Evolutionary conservation across 2,113 vertebrate genomes (phyloP), one percentile per base, ranked within the genome.

Genomic region (Stegostoma tigrinum): DNA sequence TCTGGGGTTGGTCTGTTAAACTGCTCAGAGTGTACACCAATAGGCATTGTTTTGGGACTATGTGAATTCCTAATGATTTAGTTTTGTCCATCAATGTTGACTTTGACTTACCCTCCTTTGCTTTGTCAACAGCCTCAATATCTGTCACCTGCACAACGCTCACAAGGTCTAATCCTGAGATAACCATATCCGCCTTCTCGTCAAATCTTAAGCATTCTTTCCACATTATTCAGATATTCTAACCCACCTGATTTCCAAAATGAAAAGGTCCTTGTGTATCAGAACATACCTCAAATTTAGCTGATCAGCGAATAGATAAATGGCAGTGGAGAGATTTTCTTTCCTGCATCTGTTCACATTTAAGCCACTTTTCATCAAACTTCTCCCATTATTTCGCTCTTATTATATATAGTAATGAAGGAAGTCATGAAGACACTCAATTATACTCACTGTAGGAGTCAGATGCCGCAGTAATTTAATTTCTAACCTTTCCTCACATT

Each of bases 381-480:
- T 48, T 19, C 97, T 96, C 96, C 96, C 97, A 97, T 97, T 97
- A 97, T 97, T 98, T 98, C 97, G 97, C 96, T 97, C 95, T 98
- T 98, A 97, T 97, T 98, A 97, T 98, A 97, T 96, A 97, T 96
- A 97, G 96, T 97, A 97, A 98, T 97, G 97, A 98, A 97, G 97
- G 97, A 97, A 97, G 96, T 96, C 97, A 97, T 97, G 97, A 97
- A 97, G 97, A 97, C 97, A 97, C 96, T 98, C 98, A 98, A 98
- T 98, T 98, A 98, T 97, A 97, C 96, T 96, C 97, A 96, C 98
- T 97, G 97, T 96, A 96, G 97, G 98, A 97, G 96, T 97, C 97
- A 97, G 97, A 96, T 97, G 97, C 97, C 97, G 96, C 97, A 97
- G 96, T 96, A 75, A 94, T 83, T 97, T 97, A 42, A 97, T 97